Evolutionary conservation across 2,113 vertebrate genomes (phyloP).

Genomic region (Chaetodon auriga): DNA sequence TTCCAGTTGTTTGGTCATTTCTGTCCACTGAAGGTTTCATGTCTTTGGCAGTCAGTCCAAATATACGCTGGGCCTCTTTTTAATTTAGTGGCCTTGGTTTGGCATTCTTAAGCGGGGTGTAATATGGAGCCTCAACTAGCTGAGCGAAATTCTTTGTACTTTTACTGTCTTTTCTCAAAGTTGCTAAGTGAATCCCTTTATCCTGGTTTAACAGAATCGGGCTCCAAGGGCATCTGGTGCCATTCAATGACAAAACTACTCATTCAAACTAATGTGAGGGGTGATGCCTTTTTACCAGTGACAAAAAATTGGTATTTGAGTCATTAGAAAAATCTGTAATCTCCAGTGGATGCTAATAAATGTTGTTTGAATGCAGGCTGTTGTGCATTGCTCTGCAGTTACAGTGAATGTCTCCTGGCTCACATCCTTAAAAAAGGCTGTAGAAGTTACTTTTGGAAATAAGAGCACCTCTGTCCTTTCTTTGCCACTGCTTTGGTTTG

Average conservation of each 20-base stretch:
- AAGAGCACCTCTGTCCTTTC: constrained; percentile 49
- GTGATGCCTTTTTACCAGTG: background rate
- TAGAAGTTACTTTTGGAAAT: constrained; percentile 14
- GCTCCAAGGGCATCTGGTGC: constrained; percentile 22
- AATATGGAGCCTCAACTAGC: constrained; percentile 20
- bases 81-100: constrained; percentile 66
- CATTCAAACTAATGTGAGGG: background rate
- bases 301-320: background rate
- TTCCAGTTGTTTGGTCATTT: constrained; percentile 34
- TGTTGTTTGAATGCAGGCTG: background rate
- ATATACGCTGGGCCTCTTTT: constrained; percentile 59
- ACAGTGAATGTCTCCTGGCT: background rate
- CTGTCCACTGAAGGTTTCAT: constrained; percentile 27
- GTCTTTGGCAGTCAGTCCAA: constrained; percentile 62
- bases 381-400: background rate
- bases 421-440: background rate
- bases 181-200: constrained; percentile 43
- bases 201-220: constrained; percentile 33
- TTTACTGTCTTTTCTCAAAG: constrained; percentile 45
- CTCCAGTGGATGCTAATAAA: background rate
- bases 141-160: constrained; percentile 41
- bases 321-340: background rate
- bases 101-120: constrained; percentile 36
- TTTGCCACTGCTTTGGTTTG: constrained; percentile 60
- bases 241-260: constrained; percentile 6